Evolutionary conservation across 2,113 vertebrate genomes (phyloP).

Genomic region (Phalacrocorax brasilianus): DNA sequence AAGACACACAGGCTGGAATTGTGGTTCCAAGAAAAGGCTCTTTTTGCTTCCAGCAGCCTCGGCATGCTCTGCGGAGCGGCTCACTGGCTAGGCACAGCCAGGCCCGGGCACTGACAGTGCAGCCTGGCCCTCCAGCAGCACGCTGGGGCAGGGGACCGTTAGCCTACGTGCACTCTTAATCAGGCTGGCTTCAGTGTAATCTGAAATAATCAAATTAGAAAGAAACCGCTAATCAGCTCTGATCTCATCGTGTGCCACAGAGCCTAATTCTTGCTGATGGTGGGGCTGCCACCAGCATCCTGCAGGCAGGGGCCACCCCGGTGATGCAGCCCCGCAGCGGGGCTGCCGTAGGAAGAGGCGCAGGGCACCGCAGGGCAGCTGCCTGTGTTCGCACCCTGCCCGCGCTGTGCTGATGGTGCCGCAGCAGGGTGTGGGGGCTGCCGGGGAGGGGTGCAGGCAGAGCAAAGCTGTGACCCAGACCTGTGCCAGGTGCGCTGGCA

Average conservation of each 20-base stretch:
- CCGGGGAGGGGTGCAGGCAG: background rate
- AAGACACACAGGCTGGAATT: fast-evolving
- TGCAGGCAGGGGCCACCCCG: background rate
- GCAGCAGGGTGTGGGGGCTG: background rate
- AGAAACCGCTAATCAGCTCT: slow-evolving; percentile 32
- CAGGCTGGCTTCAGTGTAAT: background rate
- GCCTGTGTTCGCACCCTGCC: background rate
- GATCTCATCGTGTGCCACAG: background rate
- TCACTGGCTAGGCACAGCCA: background rate
- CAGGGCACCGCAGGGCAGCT: fast-evolving
- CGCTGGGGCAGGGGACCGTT: background rate
- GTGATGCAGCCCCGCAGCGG: fast-evolving
- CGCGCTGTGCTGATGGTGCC: background rate
- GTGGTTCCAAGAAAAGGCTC: background rate
- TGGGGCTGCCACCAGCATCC: background rate
- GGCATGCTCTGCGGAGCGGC: fast-evolving
- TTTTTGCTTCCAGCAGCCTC: background rate
- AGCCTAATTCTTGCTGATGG: background rate
- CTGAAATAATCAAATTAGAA: slow-evolving; percentile 59
- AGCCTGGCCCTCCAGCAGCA: background rate
- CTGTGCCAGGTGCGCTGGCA: fast-evolving
- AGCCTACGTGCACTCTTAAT: background rate
- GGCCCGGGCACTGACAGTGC: background rate
- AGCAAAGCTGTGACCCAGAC: background rate
- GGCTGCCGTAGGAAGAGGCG: fast-evolving